These are phyloP conservation scores for Pungitius pungitius DNA, from an alignment of 2,113 vertebrate genomes.

Conservation along the genomic window DNA sequence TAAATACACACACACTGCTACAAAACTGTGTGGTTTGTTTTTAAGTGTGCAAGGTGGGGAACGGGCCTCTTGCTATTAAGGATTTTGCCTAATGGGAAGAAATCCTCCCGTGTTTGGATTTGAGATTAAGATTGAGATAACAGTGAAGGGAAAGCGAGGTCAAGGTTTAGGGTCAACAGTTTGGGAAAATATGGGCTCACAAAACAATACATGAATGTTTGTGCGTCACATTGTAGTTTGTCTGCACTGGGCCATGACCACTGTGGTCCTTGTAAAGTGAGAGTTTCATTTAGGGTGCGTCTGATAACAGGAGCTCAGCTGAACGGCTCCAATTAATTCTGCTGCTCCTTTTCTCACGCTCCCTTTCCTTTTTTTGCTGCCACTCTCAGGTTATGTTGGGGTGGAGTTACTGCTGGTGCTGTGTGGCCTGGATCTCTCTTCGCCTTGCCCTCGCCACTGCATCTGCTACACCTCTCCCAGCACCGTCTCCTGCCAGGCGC, in stretches of 20 bases:
- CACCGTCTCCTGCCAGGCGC: constrained; percentile 98
- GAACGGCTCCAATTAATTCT: constrained; percentile 61
- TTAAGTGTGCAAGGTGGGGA: neutral
- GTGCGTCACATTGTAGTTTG: constrained; percentile 53
- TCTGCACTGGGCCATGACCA: constrained; percentile 56
- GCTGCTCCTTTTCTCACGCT: constrained; percentile 27
- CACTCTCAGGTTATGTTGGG: constrained; percentile 82
- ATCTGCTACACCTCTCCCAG: constrained; percentile 96
- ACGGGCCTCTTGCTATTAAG: neutral
- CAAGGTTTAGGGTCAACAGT: constrained; percentile 18
- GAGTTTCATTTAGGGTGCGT: constrained; percentile 58
- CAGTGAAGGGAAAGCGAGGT: neutral
- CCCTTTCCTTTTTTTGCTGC: neutral
- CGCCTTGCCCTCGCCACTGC: constrained; percentile 90
- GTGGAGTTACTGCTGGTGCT: constrained; percentile 91
- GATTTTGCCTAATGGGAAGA: constrained; percentile 4
- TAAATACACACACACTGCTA: neutral
- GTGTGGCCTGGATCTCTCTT: constrained; percentile 85
- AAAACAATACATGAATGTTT: constrained; percentile 8
- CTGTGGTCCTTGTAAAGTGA: constrained; percentile 72
- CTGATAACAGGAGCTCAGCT: constrained; percentile 54
- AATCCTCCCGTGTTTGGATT: constrained; percentile 15
- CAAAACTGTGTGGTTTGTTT: constrained; percentile 8
- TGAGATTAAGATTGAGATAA: constrained; percentile 11
- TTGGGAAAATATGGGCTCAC: constrained; percentile 6